These are phyloP conservation scores for Diogma glabrata DNA, from an alignment of 2,888 invertebrate genomes.

Conservation along the genomic window DNA sequence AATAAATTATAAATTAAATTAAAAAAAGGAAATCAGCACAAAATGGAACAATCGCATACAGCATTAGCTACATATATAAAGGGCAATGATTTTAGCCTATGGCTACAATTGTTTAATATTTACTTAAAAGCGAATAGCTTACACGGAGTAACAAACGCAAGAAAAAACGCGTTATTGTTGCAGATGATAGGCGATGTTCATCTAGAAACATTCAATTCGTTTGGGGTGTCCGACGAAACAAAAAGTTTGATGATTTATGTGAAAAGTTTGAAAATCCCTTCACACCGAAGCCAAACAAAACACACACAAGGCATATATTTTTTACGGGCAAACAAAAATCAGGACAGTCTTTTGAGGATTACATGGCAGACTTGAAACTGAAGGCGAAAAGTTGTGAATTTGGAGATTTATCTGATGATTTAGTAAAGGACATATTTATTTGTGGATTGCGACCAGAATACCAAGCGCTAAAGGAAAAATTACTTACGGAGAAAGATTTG, in stretches of 20 bases:
- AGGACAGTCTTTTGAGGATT: not conserved
- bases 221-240: not conserved
- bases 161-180: not conserved
- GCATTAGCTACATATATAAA: not conserved
- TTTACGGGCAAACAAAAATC: not conserved
- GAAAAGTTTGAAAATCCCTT: not conserved
- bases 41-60: not conserved
- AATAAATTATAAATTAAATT: too few species aligned
- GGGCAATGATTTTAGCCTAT: not conserved
- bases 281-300: not conserved
- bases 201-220: not conserved
- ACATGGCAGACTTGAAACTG: not conserved
- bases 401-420: not conserved
- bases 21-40: too few species aligned
- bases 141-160: not conserved
- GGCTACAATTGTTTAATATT: too few species aligned
- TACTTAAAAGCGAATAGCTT: not conserved
- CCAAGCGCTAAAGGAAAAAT: not conserved
- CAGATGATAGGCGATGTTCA: not conserved
- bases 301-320: not conserved
- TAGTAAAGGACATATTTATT: not conserved
- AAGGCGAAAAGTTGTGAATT: not conserved
- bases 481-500: not conserved
- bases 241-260: not conserved
- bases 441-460: not conserved